Evolutionary conservation across 2,113 vertebrate genomes (phyloP).

Genomic region (Grammomys surdaster): DNA sequence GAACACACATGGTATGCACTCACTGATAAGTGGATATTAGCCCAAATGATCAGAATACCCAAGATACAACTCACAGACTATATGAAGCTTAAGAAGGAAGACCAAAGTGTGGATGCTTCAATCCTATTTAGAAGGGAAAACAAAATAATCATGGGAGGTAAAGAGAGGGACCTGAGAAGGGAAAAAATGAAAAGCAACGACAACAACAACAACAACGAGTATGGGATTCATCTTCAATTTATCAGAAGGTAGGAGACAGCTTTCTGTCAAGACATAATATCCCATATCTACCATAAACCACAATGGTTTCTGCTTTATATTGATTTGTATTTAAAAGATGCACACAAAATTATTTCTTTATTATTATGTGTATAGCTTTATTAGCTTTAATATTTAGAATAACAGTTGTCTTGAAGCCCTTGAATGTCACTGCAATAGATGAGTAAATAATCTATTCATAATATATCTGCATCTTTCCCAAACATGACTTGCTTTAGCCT

Average conservation of each 20-base stretch:
- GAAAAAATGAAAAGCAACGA: too few relatives aligned
- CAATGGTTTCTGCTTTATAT: neutral
- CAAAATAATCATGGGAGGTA: too few relatives aligned
- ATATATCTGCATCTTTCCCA: neutral
- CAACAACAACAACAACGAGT: too few relatives aligned
- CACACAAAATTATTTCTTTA: neutral
- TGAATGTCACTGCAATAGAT: neutral
- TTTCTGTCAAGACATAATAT: neutral
- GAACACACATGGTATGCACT: too few relatives aligned
- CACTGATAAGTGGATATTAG: too few relatives aligned
- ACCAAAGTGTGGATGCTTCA: too few relatives aligned
- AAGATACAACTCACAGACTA: too few relatives aligned
- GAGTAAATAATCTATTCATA: conserved; percentile 14
- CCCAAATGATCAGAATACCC: too few relatives aligned
- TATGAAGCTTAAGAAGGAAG: too few relatives aligned
- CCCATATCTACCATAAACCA: neutral
- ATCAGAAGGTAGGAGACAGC: neutral
- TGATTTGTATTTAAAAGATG: neutral
- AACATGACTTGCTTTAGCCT: neutral
- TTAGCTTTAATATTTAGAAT: conserved; percentile 3
- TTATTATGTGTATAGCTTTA: neutral
- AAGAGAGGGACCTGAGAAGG: too few relatives aligned
- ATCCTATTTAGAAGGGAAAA: too few relatives aligned
- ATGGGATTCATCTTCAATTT: neutral
- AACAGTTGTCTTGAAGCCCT: neutral